Percentiles rank a stretch among this genome's conserved stretches.
These are phyloP conservation scores for Apodemus speciosus DNA, from an alignment of 2,113 vertebrate genomes.

Conservation along the genomic window DNA sequence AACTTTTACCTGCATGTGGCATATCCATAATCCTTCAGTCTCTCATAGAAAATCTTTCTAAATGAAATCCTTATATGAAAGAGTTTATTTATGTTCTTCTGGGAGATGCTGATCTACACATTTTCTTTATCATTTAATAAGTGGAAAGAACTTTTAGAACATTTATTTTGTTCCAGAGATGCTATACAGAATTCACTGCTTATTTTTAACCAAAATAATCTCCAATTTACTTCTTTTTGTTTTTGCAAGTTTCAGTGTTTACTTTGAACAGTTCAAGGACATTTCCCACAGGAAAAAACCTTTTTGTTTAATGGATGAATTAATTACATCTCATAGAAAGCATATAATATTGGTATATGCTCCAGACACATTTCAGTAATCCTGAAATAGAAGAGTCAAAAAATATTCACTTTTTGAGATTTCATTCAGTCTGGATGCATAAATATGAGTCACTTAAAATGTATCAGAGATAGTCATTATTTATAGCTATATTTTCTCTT, in stretches of 20 bases:
- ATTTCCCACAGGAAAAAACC: neutral
- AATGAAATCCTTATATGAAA: neutral
- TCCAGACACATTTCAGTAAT: slow-evolving; percentile 14
- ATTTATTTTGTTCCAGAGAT: neutral
- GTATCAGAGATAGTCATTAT: neutral
- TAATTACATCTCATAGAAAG: slow-evolving; percentile 56
- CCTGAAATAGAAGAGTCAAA: slow-evolving; percentile 11
- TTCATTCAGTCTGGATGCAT: neutral
- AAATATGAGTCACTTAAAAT: slow-evolving; percentile 44
- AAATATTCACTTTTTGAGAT: slow-evolving; percentile 19
- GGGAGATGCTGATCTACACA: neutral
- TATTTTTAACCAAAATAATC: slow-evolving; percentile 6
- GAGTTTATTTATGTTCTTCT: neutral
- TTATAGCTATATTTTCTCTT: slow-evolving; percentile 3
- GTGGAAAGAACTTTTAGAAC: neutral
- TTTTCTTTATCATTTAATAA: slow-evolving; percentile 1
- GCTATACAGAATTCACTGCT: neutral
- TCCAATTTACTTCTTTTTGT: neutral
- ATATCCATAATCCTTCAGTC: slow-evolving; percentile 13
- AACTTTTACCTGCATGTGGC: neutral
- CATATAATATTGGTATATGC: slow-evolving; percentile 22
- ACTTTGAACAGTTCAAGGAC: slow-evolving; percentile 38
- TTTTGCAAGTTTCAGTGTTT: slow-evolving; percentile 39
- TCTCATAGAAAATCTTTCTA: neutral
- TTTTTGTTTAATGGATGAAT: slow-evolving; percentile 38